Evolutionary conservation across 2,797 vertebrate genomes (phyloP), one percentile per base, ranked within the genome.

Genomic region (Poeciliopsis paucimaculata): DNA sequence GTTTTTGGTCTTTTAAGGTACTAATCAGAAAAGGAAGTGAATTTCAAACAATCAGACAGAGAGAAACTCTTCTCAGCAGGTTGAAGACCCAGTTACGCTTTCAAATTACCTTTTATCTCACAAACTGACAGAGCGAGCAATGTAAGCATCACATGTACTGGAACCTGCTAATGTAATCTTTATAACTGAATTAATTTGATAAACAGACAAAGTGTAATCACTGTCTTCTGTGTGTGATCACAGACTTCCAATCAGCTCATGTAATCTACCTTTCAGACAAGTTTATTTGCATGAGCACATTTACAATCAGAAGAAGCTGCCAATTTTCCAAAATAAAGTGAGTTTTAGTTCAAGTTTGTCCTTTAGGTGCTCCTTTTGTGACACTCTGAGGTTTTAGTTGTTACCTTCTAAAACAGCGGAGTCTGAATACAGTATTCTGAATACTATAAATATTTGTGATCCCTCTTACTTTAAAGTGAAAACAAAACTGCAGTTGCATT

Each of bases 1-100:
- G 72, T 72, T 83, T 77, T 68, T 71, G 81, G 8, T 41, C 76
- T 77, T 76, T 75, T 31, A 55, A 86, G 78, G 36, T 57, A 57
- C 39, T 72, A 72, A 70, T 15, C 36, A 64, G 55, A 20, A 68
- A 39, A 87, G 55, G 41, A 83, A 77, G 78, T 16, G 72, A 64
- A 71, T 72, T 46, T 4, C 36, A 55, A 43, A 68, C 28, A 77
- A 79, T 83, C 68, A 84, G 60, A 26, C 34, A 79, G 28, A 72
- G 55, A 80, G 1, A 12, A 0, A 45, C 46, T 77, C 45, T 13
- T 70, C 20, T 82, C 66, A 77, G 46, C 12, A 57, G 57, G 39
- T 66, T 71, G 51, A 8, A 9, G 47, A 83, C 70, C 79, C n/a
- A n/a, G 16, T 84, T 55, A 53, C 3, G 9, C 18, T 77, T 26